These are phyloP conservation scores for Rallus limicola DNA, from an alignment of 2,113 vertebrate genomes.

Conservation along the genomic window DNA sequence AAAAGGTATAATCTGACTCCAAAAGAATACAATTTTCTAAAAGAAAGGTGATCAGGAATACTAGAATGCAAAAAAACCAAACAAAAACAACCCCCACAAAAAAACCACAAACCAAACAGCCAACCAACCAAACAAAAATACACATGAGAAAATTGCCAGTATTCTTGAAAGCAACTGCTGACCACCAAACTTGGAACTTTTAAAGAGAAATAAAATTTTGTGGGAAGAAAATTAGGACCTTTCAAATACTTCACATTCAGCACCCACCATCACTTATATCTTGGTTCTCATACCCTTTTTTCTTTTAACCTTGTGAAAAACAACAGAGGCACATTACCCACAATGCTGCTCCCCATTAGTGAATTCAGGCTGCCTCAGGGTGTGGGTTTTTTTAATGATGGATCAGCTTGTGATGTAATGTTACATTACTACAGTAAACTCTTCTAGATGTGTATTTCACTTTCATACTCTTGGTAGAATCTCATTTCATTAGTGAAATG, in stretches of 20 bases:
- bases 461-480: not conserved
- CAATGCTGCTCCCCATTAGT: not conserved
- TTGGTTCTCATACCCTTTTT: not conserved
- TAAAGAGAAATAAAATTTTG: not conserved
- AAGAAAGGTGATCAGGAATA: not conserved
- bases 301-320: not conserved
- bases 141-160: not conserved
- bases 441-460: not conserved
- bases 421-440: not conserved
- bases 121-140: too few species aligned
- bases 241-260: not conserved
- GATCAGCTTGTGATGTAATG: not conserved
- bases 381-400: not conserved
- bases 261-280: not conserved
- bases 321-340: not conserved
- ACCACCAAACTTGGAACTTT: not conserved
- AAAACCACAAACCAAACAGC: too few species aligned
- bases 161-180: not conserved
- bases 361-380: not conserved
- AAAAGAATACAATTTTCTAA: not conserved
- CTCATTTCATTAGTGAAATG: not conserved
- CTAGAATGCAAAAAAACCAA: not conserved
- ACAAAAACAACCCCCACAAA: too few species aligned
- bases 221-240: not conserved
- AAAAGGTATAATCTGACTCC: not conserved